These are phyloP conservation scores for Uropetala carovei DNA, from an alignment of 2,888 invertebrate genomes.

Conservation along the genomic window DNA sequence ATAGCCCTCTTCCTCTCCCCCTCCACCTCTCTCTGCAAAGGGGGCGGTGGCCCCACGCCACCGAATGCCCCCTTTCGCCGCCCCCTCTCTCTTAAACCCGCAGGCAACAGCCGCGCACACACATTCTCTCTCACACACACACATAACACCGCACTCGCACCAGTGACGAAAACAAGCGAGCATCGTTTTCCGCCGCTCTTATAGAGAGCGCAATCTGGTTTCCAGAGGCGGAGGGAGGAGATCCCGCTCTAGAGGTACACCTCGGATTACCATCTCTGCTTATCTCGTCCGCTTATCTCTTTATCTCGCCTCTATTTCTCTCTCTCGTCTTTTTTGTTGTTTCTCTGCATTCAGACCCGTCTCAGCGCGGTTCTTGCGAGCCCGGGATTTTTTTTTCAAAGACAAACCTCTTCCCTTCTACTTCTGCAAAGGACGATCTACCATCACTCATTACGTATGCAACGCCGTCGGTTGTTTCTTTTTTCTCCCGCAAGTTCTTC, in stretches of 20 bases:
- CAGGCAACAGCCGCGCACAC: background rate
- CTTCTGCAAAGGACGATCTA: background rate
- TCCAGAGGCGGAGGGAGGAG: background rate
- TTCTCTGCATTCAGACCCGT: background rate
- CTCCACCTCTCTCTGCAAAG: background rate
- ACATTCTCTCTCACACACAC: background rate
- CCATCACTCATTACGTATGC: constrained; percentile 36
- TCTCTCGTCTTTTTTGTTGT: background rate
- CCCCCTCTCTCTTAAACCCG: background rate
- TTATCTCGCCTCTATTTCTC: constrained; percentile 14
- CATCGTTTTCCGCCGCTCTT: background rate
- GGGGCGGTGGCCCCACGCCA: background rate
- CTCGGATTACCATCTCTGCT: constrained; percentile 41
- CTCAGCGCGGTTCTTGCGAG: background rate
- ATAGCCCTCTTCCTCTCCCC: background rate
- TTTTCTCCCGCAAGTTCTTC: background rate
- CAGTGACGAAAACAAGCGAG: constrained; percentile 39
- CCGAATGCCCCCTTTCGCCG: background rate
- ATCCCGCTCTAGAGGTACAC: background rate
- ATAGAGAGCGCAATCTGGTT: constrained; percentile 34
- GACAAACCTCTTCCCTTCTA: background rate
- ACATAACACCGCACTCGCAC: constrained; percentile 1
- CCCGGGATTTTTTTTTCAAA: background rate
- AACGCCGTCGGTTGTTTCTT: background rate
- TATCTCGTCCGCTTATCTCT: constrained; percentile 39